A percentile compares a stretch with the other conserved stretches of the same genome.
phyloP scores from a whole-genome alignment of 2,113 vertebrate species.

The Gorsachius goisagi region DNA sequence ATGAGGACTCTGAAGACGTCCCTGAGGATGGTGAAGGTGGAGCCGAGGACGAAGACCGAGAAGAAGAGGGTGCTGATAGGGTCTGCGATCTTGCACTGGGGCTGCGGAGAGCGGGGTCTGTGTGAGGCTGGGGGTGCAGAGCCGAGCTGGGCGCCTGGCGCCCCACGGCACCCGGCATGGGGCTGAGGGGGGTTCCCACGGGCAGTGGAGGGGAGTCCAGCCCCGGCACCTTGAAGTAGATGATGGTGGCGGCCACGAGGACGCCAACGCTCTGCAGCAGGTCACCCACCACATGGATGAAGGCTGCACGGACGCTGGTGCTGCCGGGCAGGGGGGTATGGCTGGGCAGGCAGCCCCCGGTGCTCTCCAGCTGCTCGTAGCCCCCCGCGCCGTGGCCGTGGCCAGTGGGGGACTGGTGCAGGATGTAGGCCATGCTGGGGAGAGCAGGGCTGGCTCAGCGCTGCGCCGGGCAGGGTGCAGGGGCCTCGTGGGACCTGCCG shows the following conservation, averaged over 20 bases:
- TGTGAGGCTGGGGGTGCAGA: not conserved
- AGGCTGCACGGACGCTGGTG: constrained; percentile 92
- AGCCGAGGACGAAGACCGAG: constrained; percentile 91
- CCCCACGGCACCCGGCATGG: fast-evolving
- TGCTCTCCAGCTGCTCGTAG: constrained; percentile 87
- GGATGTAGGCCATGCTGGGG: constrained; percentile 93
- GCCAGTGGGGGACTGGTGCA: constrained; percentile 86
- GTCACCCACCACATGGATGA: constrained; percentile 94
- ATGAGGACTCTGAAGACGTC: constrained; percentile 94
- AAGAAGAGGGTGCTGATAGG: constrained; percentile 98
- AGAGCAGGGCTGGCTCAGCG: not conserved
- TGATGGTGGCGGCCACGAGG: constrained; percentile 89
- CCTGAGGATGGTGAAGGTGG: constrained; percentile 91
- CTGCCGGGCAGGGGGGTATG: constrained; percentile 75
- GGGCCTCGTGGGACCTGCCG: not conserved
- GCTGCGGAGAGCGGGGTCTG: constrained; percentile 69
- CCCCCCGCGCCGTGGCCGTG: constrained; percentile 72
- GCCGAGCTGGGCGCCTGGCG: not conserved
- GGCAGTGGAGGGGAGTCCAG: not conserved
- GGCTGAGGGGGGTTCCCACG: not conserved
- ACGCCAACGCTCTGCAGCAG: constrained; percentile 95
- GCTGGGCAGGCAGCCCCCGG: constrained; percentile 44
- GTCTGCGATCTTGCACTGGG: constrained; percentile 94
- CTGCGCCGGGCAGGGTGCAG: fast-evolving
- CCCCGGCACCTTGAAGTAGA: constrained; percentile 88